Percentiles rank a stretch among this genome's conserved stretches.
Conservation (phyloP, 1,140 invertebrate genomes). For the Agrypnia vestita region DNA sequence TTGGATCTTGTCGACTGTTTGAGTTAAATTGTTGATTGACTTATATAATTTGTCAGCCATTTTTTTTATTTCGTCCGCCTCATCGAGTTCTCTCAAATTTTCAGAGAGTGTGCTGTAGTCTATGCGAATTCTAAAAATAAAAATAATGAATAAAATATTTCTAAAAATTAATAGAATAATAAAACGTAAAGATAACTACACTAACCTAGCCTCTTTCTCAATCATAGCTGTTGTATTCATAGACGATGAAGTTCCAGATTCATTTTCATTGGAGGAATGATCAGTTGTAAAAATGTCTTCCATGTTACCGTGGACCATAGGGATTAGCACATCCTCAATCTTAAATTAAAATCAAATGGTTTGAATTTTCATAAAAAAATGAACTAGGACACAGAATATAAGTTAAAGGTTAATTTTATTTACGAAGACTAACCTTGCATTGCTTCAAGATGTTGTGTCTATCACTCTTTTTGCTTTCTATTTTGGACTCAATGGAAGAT, state of each 20-base stretch:
- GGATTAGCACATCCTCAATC: conserved; percentile 95
- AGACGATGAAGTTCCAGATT: conserved; percentile 70
- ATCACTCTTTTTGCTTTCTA: conserved; percentile 93
- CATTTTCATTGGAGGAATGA: conserved; percentile 70
- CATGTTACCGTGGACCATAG: conserved; percentile 91
- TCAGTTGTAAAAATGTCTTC: conserved; percentile 84
- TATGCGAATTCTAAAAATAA: conserved; percentile 82
- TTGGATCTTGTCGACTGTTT: conserved; percentile 94
- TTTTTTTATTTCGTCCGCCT: conserved; percentile 92
- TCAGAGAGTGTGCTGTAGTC: conserved; percentile 89
- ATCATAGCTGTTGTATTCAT: conserved; percentile 56
- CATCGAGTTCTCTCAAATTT: conserved; percentile 89
- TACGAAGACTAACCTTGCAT: conserved; percentile 86
- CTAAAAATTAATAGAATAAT: neutral
- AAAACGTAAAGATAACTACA: neutral
- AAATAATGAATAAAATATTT: neutral
- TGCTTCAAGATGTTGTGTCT: conserved; percentile 93
- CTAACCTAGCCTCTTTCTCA: conserved; percentile 77
- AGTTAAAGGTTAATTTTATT: no score
- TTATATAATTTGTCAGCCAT: conserved; percentile 87
- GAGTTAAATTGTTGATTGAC: conserved; percentile 88
- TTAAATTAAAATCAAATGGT: conserved; percentile 63
- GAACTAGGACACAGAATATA: neutral
- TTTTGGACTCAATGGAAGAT: conserved; percentile 87
- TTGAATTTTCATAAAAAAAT: neutral